Evolutionary conservation across 2,797 vertebrate species (phyloP), one percentile per base, ranked within the genome.

Genomic region (Leptodactylus fallax): DNA sequence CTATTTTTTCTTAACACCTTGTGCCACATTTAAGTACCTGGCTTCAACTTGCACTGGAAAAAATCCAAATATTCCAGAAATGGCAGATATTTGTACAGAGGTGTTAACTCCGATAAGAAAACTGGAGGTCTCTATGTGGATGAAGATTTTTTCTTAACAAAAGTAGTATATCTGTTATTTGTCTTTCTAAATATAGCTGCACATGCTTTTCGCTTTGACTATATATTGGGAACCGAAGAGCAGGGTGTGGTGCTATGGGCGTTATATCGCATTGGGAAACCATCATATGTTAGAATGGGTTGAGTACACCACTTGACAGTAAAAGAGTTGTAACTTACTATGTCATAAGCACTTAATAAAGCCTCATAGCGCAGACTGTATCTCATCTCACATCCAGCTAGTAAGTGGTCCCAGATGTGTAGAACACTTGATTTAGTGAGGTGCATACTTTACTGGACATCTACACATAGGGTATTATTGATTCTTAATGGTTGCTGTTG

Each of bases 11-110:
- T 61, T 76, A 79, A 69, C 65, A 79, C 71, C 53, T n/a, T 61
- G 8, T 60, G 85, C 81, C 61, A 85, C 60, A 90, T 88, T 87
- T 89, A 76, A 72, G 88, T 89, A 83, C 81, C 89, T 86, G 36
- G 1, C 19, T 88, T 91, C 90, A 88, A 90, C 83, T 93, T 91
- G 90, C 86, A 91, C 91, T 88, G 79, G 83, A 8, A 65, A 71
- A 88, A 90, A 90, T 91, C 69, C 77, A 81, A 89, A 91, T 91
- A 94, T 94, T 90, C 88, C 82, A 92, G 87, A 1, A 76, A 90
- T 88, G 90, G 83, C 36, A 60, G 81, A 91, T 89, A 92, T 90
- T 92, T 93, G 63, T 19, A 65, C 1, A n/a, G 25, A 16, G 45
- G 80, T 83, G 60, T 19, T 78, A 56, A 83, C 13, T 49, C 71